Base-by-base conservation (phyloP, 2,113 vertebrate genomes). In the Cyanoderma ruficeps region DNA sequence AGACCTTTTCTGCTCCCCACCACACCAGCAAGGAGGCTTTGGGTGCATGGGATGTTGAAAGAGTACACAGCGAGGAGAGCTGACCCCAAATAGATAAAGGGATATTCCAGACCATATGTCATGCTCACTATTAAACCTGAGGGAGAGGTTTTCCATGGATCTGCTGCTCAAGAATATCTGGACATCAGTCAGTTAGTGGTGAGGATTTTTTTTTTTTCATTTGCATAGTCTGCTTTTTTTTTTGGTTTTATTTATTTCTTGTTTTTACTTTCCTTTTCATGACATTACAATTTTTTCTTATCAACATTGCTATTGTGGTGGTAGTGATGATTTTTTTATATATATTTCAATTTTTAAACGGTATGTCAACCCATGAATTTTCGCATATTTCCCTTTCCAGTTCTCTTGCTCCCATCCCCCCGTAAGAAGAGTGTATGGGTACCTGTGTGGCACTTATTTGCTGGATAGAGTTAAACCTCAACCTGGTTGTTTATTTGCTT, bases 11-110 rank as follows among this genome's bases (percentile, higher is more conserved):
- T 42, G 19, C n/a, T 33, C 12, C 5, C 11, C 20, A 31, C 2
- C 7, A 9, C 14, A 20, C 11, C 19, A 60, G 19, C 0, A 1
- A 49, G 33, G 5, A n/a, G 27, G 10, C 12, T 60, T 25, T 15
- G 10, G 7, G 4, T 28, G 27, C 27, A 55, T 4, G 9, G 20
- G 6, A 1, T 25, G 9, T 19, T 22, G 10, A 25, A 16, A 65
- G 35, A 12, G 15, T 20, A 13, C 33, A 57, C 25, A 37, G 22
- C 3, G 6, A 7, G 33, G 56, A 64, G 22, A 47, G 23, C 4
- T n/a, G 16, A n/a, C 10, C 35, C 27, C 27, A 39, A 5, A 23
- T 55, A 23, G 25, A 16, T 10, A 8, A 49, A 49, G 14, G n/a
- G 13, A 12, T 41, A 8, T 33, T 35, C 30, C 55, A 37, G 13